Evolutionary conservation across 2,797 vertebrate genomes (phyloP), one percentile per base, ranked within the genome.

Genomic region (Leuciscus waleckii): DNA sequence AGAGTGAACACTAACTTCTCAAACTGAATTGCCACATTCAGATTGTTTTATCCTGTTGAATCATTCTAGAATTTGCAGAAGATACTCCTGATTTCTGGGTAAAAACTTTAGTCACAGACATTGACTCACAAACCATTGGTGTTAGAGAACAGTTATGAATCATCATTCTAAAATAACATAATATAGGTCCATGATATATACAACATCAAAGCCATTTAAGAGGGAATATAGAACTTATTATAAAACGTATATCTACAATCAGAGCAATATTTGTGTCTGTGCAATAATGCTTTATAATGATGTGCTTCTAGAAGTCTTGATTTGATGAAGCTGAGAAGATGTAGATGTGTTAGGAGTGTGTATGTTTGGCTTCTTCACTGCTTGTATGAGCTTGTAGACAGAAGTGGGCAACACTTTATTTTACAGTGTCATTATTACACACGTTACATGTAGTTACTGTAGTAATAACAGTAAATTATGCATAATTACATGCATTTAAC

Each of bases 101-200:
- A 82, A 35, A 35, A 74, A 74, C 58, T 21, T 49, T 23, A 63
- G 37, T 63, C 54, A 82, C 54, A 74, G 70, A 43, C 54, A 17
- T 0, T 65, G 39, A 63, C n/a, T 82, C 19, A 71, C 51, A 32
- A 21, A 14, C 26, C 17, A 4, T 2, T 14, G 7, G 1, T 32
- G 5, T 65, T 17, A 14, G 10, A 65, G 1, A 10, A 32, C 9
- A n/a, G 5, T 35, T 35, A 35, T 35, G 35, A 35, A 35, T 35
- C 35, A 35, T 35, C 35, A 35, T 35, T 77, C 21, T 39, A 7
- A 58, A 56, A 58, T 39, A 5, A 61, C 3, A 61, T 9, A 8
- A 37, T n/a, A 56, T 4, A 8, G 13, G 29, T 37, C 26, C 46
- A 23, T 54, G 9, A n/a, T 49, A 23, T 63, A 2, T 63, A 51